Evolutionary conservation across 2,888 invertebrate species (phyloP).

Genomic region (Euplagia quadripunctaria): DNA sequence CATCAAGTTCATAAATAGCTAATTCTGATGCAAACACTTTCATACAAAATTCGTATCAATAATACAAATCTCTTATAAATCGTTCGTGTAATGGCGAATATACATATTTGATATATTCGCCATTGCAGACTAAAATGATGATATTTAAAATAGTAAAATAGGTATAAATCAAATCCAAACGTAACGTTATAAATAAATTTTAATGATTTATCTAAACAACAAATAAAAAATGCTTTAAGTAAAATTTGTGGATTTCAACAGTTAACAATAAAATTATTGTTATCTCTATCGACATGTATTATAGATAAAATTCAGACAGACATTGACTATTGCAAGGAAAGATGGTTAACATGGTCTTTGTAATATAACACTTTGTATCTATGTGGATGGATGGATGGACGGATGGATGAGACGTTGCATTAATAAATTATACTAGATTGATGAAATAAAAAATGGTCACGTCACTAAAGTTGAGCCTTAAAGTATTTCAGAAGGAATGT

Average conservation of each 20-base stretch:
- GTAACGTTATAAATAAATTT: too few relatives aligned
- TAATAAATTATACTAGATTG: slow-evolving; percentile 14
- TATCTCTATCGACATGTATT: too few relatives aligned
- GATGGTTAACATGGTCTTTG: background rate
- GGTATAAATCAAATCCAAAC: too few relatives aligned
- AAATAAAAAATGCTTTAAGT: too few relatives aligned
- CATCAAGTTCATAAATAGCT: slow-evolving; percentile 30
- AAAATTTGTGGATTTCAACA: too few relatives aligned
- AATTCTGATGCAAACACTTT: background rate
- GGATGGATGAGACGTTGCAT: too few relatives aligned
- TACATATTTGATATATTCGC: background rate
- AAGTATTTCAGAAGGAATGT: slow-evolving; percentile 20
- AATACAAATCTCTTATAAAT: background rate
- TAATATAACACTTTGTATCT: background rate
- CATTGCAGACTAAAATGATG: background rate
- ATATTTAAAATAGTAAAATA: too few relatives aligned
- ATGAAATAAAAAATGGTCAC: slow-evolving; percentile 25
- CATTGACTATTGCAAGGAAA: background rate
- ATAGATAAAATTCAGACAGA: too few relatives aligned
- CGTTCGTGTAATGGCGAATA: background rate
- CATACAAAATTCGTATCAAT: background rate
- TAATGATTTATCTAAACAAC: too few relatives aligned
- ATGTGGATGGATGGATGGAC: too few relatives aligned
- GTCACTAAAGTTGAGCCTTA: slow-evolving; percentile 24
- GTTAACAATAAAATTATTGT: too few relatives aligned